Base-by-base conservation (phyloP, 2,888 invertebrate species). In the Drosophila ezoana region DNA sequence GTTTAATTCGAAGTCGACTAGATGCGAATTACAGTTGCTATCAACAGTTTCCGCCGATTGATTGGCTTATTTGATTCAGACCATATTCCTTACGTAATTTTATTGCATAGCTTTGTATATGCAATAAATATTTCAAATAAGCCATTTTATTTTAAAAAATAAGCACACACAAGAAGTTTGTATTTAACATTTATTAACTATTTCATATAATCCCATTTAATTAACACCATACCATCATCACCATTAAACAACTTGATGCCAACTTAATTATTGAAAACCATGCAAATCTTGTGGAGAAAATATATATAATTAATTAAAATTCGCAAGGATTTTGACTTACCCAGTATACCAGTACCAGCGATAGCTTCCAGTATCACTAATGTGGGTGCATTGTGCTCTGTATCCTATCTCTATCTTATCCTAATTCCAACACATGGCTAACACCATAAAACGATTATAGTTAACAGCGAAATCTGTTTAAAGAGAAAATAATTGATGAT, bases 371-470 rank as follows among this genome's bases (percentile, higher is more conserved):
- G 56, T 40, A 43, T 18, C 28, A 23, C 2, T 54, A 14, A 35
- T 16, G 18, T 37, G 35, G 11, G 23, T 71, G 51, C 38, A 56
- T 43, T 47, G n/a, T 14, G 41, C 51, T 52, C 47, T 56, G 69
- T 67, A 43, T 23, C 43, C 43, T 28, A 28, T 28, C 16, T 54
- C n/a, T 16, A 28, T n/a, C 0, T 2, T 45, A 66, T 33, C 60
- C 56, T 69, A 60, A 75, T 68, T 57, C 60, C 56, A 75, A 69
- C 47, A 18, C 10, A 75, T 69, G 69, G 60, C 69, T 44, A 56
- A 60, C 23, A 33, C 18, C 23, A 28, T 28, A 16, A 18, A 37
- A 37, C 3, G 10, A 13, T 11, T 16, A 3, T 13, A 10, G 10
- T 6, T 14, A 16, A 5, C 5, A 13, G 11, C 6, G 20, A 14